These are phyloP conservation scores for Emmelina monodactyla DNA, from an alignment of 2,888 invertebrate species.

Conservation along the genomic window DNA sequence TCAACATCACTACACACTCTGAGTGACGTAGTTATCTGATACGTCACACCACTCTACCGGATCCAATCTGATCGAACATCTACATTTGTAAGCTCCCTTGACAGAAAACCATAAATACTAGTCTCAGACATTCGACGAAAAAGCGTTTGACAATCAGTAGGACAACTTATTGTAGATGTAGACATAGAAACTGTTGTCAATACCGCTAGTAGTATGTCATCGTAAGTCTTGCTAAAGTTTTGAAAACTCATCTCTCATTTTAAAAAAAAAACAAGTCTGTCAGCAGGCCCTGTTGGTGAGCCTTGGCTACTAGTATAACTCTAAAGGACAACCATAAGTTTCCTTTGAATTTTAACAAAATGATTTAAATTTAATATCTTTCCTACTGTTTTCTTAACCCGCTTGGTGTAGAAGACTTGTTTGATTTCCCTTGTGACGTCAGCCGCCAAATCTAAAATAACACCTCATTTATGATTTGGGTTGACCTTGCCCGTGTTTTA, in stretches of 20 bases:
- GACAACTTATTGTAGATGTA: too few species aligned
- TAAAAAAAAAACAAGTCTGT: too few species aligned
- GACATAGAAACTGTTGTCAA: too few species aligned
- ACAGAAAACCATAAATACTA: conserved; percentile 40
- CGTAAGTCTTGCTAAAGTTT: too few species aligned
- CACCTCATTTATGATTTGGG: conserved; percentile 12
- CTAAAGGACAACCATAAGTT: too few species aligned
- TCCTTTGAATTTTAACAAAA: too few species aligned
- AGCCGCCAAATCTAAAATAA: conserved; percentile 19
- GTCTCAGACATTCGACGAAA: conserved; percentile 28
- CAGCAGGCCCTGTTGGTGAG: too few species aligned
- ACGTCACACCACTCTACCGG: conserved; percentile 2
- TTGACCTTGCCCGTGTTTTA: conserved; percentile 9
- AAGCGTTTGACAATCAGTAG: too few species aligned
- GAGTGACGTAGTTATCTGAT: background rate
- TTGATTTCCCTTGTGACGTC: conserved; percentile 29
- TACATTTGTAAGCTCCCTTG: conserved; percentile 22
- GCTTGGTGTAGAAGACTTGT: conserved; percentile 20
- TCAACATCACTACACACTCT: conserved; percentile 1
- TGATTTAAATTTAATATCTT: conserved; percentile 26
- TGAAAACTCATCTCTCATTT: too few species aligned
- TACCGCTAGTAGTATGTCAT: too few species aligned
- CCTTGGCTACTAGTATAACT: too few species aligned
- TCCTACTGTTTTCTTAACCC: conserved; percentile 18
- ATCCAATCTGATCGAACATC: conserved; percentile 12